phyloP scores from a whole-genome alignment of 2,888 invertebrate genomes.

The Cotesia congregata region DNA sequence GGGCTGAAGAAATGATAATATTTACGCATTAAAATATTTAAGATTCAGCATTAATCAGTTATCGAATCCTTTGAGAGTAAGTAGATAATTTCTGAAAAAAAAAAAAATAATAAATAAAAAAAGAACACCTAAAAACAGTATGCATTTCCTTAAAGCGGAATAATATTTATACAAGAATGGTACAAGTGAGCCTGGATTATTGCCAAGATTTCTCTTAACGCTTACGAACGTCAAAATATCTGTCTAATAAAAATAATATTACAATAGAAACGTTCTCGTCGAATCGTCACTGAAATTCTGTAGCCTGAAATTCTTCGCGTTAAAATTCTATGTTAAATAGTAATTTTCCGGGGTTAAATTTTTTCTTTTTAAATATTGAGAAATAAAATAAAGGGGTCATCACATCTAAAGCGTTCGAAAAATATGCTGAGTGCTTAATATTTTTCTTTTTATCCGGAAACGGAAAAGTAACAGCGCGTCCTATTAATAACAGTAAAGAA shows the following conservation, averaged over 20 bases:
- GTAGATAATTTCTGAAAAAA: not conserved
- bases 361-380: not conserved
- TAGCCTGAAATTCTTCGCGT: not conserved
- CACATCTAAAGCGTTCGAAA: not conserved
- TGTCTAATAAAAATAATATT: slow-evolving; percentile 13
- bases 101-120: slow-evolving; percentile 23
- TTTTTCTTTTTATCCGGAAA: slow-evolving; percentile 47
- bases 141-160: slow-evolving; percentile 47
- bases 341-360: not conserved
- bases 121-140: slow-evolving; percentile 21
- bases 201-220: slow-evolving; percentile 45
- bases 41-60: slow-evolving; percentile 18
- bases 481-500: slow-evolving; percentile 56
- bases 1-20: slow-evolving; percentile 5
- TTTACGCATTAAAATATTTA: slow-evolving; percentile 6
- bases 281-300: not conserved
- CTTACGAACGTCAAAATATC: slow-evolving; percentile 29
- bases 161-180: slow-evolving; percentile 54
- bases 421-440: not conserved
- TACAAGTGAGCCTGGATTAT: slow-evolving; percentile 54
- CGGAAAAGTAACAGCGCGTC: slow-evolving; percentile 46
- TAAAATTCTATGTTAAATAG: not conserved
- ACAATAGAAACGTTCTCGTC: slow-evolving; percentile 16
- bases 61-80: slow-evolving; percentile 29
- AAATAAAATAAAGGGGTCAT: not conserved